Base-by-base conservation (phyloP, 64 coral and sea anemone species). In the Astreopora myriophthalma region DNA sequence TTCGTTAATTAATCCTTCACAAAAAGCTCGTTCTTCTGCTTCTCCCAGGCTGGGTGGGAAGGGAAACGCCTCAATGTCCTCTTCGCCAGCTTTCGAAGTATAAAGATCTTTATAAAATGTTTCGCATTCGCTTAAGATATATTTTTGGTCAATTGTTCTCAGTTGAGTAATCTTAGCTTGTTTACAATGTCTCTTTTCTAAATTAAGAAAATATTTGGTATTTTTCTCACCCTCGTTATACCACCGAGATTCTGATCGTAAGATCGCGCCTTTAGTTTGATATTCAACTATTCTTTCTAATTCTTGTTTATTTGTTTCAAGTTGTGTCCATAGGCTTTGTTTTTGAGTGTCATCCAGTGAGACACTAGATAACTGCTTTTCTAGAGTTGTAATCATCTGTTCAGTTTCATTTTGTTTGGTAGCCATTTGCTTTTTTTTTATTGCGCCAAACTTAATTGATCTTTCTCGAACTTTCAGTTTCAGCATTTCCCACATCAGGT, bases 191-290 rank as follows among this genome's bases (percentile, higher is more conserved):
- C 77, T 65, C 61, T 91, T 92, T 63, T 92, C 74, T 30, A 90
- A 61, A 68, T 67, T 79, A 13, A 90, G 20, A 69, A 90, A 90
- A 34, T 68, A 90, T 38, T 79, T 90, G 6, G 73, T 90, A 39
- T 69, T 80, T 44, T 90, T 90, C 58, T 90, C 74, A 6, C 70
- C 86, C 58, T 89, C 86, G 52, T 89, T 89, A 64, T 63, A 89
- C 52, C 48, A 89, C 61, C 28, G 63, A 1, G 86, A 22, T 75
- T 76, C 60, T 4, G 44, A 75, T 76, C 86, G 74, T 0, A 75
- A 22, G n/a, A 89, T 88, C n/a, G 39, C 25, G 29, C 69, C 70
- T 60, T 75, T 88, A 22, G 86, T 88, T 75, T 88, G 46, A 25
- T 71, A 34, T 82, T 91, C 63, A 17, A 83, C 81, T 55, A 83